Base-by-base conservation (phyloP, 1,140 invertebrate species). In the Cryptotermes secundus region DNA sequence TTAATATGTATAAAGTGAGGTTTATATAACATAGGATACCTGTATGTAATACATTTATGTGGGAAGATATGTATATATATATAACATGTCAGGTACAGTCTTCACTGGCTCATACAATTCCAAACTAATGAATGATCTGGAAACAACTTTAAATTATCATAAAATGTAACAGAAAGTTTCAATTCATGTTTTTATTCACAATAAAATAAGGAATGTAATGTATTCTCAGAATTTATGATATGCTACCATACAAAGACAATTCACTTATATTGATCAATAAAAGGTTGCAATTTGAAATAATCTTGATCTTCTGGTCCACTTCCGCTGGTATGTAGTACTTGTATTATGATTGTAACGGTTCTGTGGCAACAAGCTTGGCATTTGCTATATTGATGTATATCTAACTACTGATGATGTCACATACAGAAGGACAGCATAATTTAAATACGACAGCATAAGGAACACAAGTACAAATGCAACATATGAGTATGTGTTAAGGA, bases 361-460 rank as follows among this genome's bases (percentile, higher is more conserved):
- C 59, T 72, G 59, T 72, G 59, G 16, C n/a, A n/a, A 26, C 14
- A 19, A 7, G 26, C 59, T 7, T 72, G 59, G 6, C 59, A 31
- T 31, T n/a, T 72, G 59, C 59, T 72, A 72, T 72, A 72, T 72
- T 72, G 31, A 72, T 72, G 59, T 72, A 72, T 72, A 72, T 31
- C 26, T 72, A 72, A 72, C n/a, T 72, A 86, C 79, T 36, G 82
- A 82, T 53, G 79, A 72, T 19, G 87, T 85, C n/a, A 87, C 45
- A 82, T 89, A 89, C 34, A 90, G 34, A 12, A 90, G 10, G 72
- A 90, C 53, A 82, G 87, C 89, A 84, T 88, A 90, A 79, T 90
- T 90, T 82, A 90, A 90, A 7, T 89, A 34, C 34, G 90, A 89
- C 24, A 90, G 86, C 10, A 88, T 49, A 35, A 84, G 84, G 49